Evolutionary conservation across 2,888 invertebrate species (phyloP).

Genomic region (Lasiommata megera): DNA sequence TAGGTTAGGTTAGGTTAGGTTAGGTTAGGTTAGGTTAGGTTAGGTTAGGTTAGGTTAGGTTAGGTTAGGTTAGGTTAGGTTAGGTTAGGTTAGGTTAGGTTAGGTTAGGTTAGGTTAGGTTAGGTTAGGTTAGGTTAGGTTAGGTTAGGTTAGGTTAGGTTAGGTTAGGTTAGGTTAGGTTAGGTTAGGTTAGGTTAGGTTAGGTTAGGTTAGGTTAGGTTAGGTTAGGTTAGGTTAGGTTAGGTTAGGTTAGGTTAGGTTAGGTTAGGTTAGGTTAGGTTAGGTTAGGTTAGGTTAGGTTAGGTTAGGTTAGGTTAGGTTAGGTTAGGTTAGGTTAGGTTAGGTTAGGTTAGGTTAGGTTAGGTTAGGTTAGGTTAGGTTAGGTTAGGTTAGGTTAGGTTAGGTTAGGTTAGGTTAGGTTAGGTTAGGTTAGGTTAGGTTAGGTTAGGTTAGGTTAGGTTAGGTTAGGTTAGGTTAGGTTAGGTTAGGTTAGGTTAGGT

Average conservation of each 20-base stretch:
- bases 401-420: slow-evolving; percentile 18
- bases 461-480: slow-evolving; percentile 4
- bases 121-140: too few relatives aligned
- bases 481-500: slow-evolving; percentile 6
- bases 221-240: too few relatives aligned
- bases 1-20: slow-evolving; percentile 22
- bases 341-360: slow-evolving; percentile 12
- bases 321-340: slow-evolving; percentile 13
- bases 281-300: slow-evolving; percentile 8
- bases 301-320: slow-evolving; percentile 1
- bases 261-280: neutral
- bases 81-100: too few relatives aligned
- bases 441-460: slow-evolving; percentile 21
- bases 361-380: slow-evolving; percentile 13
- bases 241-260: neutral
- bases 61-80: too few relatives aligned
- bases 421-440: slow-evolving; percentile 26
- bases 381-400: slow-evolving; percentile 18
- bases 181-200: slow-evolving; percentile 5
- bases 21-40: slow-evolving; percentile 23
- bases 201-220: too few relatives aligned
- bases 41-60: too few relatives aligned
- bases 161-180: too few relatives aligned
- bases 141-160: too few relatives aligned
- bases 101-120: too few relatives aligned